These are phyloP conservation scores for Heliconius erato DNA, from an alignment of 2,888 invertebrate genomes.

Conservation along the genomic window DNA sequence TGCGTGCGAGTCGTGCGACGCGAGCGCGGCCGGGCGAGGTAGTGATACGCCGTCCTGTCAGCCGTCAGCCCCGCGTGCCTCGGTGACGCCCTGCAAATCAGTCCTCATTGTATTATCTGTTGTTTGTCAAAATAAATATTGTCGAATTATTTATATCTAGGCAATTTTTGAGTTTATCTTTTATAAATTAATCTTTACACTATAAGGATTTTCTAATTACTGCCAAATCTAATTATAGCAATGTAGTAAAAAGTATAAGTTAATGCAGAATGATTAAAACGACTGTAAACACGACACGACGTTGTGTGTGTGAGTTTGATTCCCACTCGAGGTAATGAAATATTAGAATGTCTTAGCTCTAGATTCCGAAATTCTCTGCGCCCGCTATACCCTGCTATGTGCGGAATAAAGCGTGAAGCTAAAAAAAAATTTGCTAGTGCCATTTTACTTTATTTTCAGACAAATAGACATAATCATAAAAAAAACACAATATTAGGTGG, in stretches of 20 bases:
- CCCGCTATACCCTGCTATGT: no score
- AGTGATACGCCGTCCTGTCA: conserved; percentile 74
- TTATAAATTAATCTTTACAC: not conserved
- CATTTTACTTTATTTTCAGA: not conserved
- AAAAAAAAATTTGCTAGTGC: no score
- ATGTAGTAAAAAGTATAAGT: not conserved
- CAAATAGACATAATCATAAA: not conserved
- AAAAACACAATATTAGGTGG: not conserved
- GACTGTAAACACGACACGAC: not conserved
- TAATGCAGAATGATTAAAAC: not conserved
- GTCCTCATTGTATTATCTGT: conserved; percentile 51
- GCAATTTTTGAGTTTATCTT: conserved; percentile 31
- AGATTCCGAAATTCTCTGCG: no score
- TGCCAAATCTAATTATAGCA: no score
- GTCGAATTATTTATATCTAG: conserved; percentile 30
- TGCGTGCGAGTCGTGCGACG: conserved; percentile 79
- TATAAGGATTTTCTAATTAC: not conserved
- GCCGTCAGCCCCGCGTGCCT: conserved; percentile 76
- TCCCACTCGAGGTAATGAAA: no score
- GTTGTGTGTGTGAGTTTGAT: no score
- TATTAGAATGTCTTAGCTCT: no score
- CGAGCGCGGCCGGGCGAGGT: conserved; percentile 76
- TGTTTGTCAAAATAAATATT: conserved; percentile 45
- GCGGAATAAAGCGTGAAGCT: no score
- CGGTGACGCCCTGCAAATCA: conserved; percentile 79